Evolutionary conservation across 2,797 vertebrate genomes (phyloP).

Genomic region (Stomatorhinus walkeri): DNA sequence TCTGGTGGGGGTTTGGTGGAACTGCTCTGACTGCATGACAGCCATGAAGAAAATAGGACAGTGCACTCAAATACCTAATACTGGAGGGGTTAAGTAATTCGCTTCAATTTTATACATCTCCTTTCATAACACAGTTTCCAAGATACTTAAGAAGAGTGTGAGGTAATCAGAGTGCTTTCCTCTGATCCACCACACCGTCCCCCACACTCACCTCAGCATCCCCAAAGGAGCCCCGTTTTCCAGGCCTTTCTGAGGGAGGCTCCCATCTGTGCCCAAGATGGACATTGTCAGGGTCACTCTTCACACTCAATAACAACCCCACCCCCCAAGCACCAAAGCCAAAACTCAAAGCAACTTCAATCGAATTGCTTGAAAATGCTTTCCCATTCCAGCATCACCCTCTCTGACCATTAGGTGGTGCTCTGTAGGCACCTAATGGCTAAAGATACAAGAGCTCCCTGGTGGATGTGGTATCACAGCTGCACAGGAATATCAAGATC

Average conservation of each 20-base stretch:
- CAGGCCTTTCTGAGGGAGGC: slow-evolving; percentile 44
- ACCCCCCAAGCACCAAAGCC: background rate
- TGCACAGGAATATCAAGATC: background rate
- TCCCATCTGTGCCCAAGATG: slow-evolving; percentile 39
- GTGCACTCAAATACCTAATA: background rate
- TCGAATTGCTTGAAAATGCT: background rate
- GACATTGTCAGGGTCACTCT: background rate
- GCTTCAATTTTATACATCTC: background rate
- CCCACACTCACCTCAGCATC: slow-evolving; percentile 43
- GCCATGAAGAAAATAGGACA: background rate
- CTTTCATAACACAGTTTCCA: background rate
- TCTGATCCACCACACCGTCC: background rate
- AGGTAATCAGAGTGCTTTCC: background rate
- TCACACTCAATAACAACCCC: background rate
- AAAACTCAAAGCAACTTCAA: background rate
- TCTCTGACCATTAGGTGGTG: background rate
- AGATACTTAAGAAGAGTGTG: background rate
- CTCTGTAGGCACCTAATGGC: background rate
- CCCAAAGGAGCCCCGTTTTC: slow-evolving; percentile 65
- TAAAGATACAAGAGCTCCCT: background rate
- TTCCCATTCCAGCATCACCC: background rate
- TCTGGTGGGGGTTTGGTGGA: slow-evolving; percentile 39
- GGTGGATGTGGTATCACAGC: background rate
- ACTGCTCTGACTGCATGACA: background rate
- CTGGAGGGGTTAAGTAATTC: background rate